phyloP scores from a whole-genome alignment of 2,888 invertebrate species.

The Hirtodrosophila cameraria region DNA sequence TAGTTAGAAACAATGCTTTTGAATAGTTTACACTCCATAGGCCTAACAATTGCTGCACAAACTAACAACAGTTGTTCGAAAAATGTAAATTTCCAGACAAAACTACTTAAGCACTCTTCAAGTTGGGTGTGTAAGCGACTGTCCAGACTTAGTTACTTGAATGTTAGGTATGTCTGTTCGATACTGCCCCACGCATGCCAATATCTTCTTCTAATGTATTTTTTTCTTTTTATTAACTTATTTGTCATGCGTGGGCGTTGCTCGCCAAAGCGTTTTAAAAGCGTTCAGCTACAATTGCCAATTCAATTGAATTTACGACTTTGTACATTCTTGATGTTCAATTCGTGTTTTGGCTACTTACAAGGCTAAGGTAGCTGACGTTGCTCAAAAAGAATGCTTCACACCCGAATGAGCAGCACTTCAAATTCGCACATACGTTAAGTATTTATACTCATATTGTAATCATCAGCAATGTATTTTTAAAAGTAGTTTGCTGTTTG shows the following conservation, averaged over 20 bases:
- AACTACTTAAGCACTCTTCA: slow-evolving; percentile 1
- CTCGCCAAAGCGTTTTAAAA: slow-evolving; percentile 60
- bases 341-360: slow-evolving; percentile 30
- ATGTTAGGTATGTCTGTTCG: neutral
- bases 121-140: slow-evolving; percentile 42
- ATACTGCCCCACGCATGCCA: slow-evolving; percentile 27
- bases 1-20: slow-evolving; percentile 34
- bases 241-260: slow-evolving; percentile 48
- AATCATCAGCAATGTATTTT: too few species aligned
- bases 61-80: slow-evolving; percentile 23
- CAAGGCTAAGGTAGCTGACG: slow-evolving; percentile 5
- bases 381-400: slow-evolving; percentile 10
- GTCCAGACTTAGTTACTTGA: neutral
- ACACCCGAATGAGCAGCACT: neutral
- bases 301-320: slow-evolving; percentile 57
- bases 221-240: slow-evolving; percentile 10
- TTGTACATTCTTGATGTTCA: slow-evolving; percentile 23
- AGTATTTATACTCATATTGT: neutral
- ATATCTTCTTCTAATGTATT: slow-evolving; percentile 16
- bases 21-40: neutral
- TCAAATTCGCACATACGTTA: neutral
- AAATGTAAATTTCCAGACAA: slow-evolving; percentile 13
- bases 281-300: slow-evolving; percentile 55
- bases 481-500: too few species aligned
- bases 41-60: slow-evolving; percentile 26